Evolutionary conservation across 2,113 vertebrate genomes (phyloP).

Genomic region (Eptesicus fuscus): DNA sequence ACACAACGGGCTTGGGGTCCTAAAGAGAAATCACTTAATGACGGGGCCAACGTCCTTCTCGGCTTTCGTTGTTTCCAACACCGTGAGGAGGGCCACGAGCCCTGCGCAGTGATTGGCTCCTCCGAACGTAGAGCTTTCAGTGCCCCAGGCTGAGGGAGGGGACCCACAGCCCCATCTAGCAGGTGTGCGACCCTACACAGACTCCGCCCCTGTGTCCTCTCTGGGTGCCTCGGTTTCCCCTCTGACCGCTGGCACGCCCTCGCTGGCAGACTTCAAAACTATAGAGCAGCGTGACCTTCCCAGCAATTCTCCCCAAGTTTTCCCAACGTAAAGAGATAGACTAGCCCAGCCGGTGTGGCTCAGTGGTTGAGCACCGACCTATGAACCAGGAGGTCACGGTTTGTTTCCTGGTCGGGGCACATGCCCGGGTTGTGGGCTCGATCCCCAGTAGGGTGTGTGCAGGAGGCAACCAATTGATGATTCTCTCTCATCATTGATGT

Average conservation of each 20-base stretch:
- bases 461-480: no score
- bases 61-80: background rate
- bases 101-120: background rate
- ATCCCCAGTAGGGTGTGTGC: no score
- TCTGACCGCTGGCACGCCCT: background rate
- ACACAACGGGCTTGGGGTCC: background rate
- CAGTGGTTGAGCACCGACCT: no score
- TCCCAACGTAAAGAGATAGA: background rate
- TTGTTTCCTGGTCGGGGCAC: no score
- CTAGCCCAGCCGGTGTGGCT: no score
- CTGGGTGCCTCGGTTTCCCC: background rate
- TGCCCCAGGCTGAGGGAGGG: background rate
- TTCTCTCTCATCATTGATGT: no score
- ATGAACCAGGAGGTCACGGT: no score
- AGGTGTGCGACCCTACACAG: background rate
- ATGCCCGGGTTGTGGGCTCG: no score
- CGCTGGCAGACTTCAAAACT: background rate
- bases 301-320: background rate
- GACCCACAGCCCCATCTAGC: background rate
- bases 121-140: background rate
- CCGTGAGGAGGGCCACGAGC: rapidly evolving
- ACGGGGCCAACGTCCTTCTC: background rate
- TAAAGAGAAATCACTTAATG: background rate
- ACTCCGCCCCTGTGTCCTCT: background rate
- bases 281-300: background rate